Base-by-base conservation (phyloP, 2,888 invertebrate genomes). In the Scrobipalpa atriplicella region DNA sequence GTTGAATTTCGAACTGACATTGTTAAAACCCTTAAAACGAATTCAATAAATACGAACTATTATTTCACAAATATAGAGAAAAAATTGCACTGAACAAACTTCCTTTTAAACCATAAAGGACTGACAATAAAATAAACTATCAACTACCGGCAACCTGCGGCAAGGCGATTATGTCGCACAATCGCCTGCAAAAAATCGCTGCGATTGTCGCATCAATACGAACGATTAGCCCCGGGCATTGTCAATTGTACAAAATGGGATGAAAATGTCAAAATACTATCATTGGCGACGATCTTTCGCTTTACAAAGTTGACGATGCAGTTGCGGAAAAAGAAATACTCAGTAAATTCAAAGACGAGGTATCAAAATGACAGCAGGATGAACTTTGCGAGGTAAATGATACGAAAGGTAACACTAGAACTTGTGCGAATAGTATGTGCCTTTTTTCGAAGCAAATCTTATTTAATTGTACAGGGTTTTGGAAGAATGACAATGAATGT, bases 241-340 rank as follows among this genome's bases (percentile, higher is more conserved):
- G 79, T 85, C 86, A 84, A 88, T 86, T 77, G 82, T 72, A 72
- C 81, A 81, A 86, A 90, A 92, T 89, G 77, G 90, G 90, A 92
- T 92, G 87, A 87, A 90, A 90, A 91, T 85, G 92, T 90, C 92
- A 92, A 90, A 90, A 90, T 89, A 89, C 87, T 86, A 91, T 91
- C 90, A 87, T 72, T 73, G 75, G 77, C 77, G 79, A 82, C 84
- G 76, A 90, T 90, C 90, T 86, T 9, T 38, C 3, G 16, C 58
- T 1, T 38, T 3, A n/a, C 36, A 72, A 70, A 66, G 65, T 19
- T 54, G 66, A 68, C 19, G 60, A 29, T 66, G 54, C 64, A 47
- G 36, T 21, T 11, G 11, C 7, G 6, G 9, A 36, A 60, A 13
- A 13, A 13, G 1, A 0, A 36, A 13, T 36, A 36, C n/a, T n/a